These are phyloP conservation scores for Papilio xuthus DNA, from an alignment of 1,140 invertebrate species.

Conservation along the genomic window DNA sequence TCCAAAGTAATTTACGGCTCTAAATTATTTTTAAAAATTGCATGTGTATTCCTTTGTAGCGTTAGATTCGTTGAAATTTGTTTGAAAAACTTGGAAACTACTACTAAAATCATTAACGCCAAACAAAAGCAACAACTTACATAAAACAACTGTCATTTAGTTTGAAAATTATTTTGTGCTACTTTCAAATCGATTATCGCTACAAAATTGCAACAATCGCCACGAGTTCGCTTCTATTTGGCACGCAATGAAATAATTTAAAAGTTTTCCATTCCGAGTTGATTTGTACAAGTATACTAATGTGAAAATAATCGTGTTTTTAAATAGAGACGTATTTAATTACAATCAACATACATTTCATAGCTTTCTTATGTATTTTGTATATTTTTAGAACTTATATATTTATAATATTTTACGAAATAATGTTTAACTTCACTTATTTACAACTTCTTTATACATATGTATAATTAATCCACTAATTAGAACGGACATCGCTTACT, in stretches of 20 bases:
- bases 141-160: neutral
- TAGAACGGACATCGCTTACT: neutral
- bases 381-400: neutral
- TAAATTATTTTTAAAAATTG: too few species aligned
- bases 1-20: too few species aligned
- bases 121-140: neutral
- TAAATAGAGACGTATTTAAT: neutral
- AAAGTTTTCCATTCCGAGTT: neutral
- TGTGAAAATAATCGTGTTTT: conserved; percentile 6
- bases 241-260: conserved; percentile 16
- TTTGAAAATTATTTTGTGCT: conserved; percentile 9
- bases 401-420: neutral
- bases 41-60: neutral
- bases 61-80: neutral
- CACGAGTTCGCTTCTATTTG: conserved; percentile 13
- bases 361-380: too few species aligned
- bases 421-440: neutral
- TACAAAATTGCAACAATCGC: conserved; percentile 7
- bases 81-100: neutral
- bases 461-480: neutral
- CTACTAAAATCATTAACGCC: neutral
- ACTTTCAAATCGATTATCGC: conserved; percentile 8
- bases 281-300: neutral
- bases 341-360: neutral
- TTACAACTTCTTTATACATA: too few species aligned